Base-by-base conservation (phyloP, 2,888 invertebrate genomes). In the Zygaena filipendulae region DNA sequence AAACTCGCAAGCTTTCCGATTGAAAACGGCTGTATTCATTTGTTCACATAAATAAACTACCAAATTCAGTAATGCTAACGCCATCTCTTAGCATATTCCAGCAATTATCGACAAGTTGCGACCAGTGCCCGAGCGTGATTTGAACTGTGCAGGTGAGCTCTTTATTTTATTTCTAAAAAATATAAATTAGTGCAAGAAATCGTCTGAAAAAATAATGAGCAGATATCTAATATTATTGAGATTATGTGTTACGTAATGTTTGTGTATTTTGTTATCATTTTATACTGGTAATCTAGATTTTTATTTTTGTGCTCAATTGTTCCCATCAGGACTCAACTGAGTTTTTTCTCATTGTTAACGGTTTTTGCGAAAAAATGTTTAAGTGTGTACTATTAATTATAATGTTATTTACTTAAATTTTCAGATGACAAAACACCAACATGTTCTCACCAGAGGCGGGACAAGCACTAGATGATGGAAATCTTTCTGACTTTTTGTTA, bases 281-380 rank as follows among this genome's bases (percentile, higher is more conserved):
- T 27, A 25, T 21, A 27, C 18, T 21, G 29, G 27, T 25, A 29
- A 30, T 29, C 30, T 12, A 18, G 26, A 31, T 33, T 38, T 35
- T 38, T 38, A 38, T 33, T 29, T 31, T 31, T 33, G 35, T 38
- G 25, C 35, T 23, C 38, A 35, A 35, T 30, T 35, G 33, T 35
- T 25, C 33, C 30, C 32, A 38, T 33, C 35, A 31, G 35, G 35
- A 25, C 23, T 29, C 31, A 25, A 33, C 23, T 23, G 29, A 31
- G 25, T 35, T 21, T 33, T 35, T 38, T 23, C 30, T n/a, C 30
- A 35, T 33, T 26, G 23, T 9, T 32, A 13, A 28, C 25, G 29
- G 18, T 29, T 13, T 7, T 29, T 22, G 11, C 16, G 20, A 20
- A 20, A 20, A 20, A 20, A 20, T 20, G 3, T 32, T 29, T 23